These are phyloP conservation scores for Hapalemur alaotrensis DNA, from an alignment of 2,797 vertebrate genomes.

Conservation along the genomic window DNA sequence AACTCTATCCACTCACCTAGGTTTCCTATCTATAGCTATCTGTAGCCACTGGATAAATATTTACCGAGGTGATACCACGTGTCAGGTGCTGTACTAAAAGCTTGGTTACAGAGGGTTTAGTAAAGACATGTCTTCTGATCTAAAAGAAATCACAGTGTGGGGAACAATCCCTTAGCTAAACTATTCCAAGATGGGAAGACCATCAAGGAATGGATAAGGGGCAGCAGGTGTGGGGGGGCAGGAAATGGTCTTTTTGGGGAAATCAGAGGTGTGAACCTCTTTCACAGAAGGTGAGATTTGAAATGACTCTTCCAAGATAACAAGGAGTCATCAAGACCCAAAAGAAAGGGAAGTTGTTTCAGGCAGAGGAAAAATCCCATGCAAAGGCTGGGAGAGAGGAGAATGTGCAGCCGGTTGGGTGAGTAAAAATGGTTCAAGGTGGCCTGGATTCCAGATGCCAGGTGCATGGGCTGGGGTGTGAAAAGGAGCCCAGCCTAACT, in stretches of 20 bases:
- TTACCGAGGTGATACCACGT: background rate
- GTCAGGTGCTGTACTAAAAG: background rate
- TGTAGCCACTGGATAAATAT: background rate
- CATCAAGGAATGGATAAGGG: background rate
- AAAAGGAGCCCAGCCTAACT: background rate
- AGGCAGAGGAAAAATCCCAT: background rate
- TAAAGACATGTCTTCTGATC: background rate
- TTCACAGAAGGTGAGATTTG: background rate
- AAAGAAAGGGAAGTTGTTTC: background rate
- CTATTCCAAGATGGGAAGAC: background rate
- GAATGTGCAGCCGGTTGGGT: background rate
- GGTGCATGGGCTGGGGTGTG: rapidly evolving
- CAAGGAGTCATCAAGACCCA: background rate
- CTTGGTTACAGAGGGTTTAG: background rate
- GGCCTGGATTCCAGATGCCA: background rate
- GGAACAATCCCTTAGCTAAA: background rate
- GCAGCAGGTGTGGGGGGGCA: background rate
- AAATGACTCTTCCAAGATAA: background rate
- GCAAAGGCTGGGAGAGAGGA: background rate
- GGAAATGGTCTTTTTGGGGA: background rate
- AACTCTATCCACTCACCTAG: background rate
- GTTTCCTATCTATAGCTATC: background rate
- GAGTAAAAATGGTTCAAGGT: background rate
- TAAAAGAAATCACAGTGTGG: background rate
- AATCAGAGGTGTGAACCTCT: background rate